Evolutionary conservation across 2,797 vertebrate genomes (phyloP), one percentile per base, ranked within the genome.

Genomic region (Epinephelus awoara): DNA sequence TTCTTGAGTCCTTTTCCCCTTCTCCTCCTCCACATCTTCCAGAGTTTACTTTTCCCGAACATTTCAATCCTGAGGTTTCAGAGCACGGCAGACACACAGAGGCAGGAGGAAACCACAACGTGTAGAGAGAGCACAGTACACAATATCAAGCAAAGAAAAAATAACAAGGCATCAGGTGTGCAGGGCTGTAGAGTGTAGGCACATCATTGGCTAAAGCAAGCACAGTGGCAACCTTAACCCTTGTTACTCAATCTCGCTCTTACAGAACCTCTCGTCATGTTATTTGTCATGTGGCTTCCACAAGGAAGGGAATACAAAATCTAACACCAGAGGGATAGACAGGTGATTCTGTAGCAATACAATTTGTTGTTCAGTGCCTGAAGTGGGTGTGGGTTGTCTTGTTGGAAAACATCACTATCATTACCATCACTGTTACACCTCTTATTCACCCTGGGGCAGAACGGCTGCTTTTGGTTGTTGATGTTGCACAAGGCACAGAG

Each of bases 81-180:
- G 51, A 69, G 9, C 17, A 1, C 52, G 29, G 49, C 25, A 62
- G 27, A 29, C 5, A 29, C 23, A 27, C 51, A 58, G 27, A 56
- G 15, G 21, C 17, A 49, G 69, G 40, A 38, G 3, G 52, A 42
- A n/a, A 9, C 46, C 15, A 9, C 4, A 14, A 21, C 17, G 11
- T 57, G 54, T 11, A n/a, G 15, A n/a, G 34, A 34, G 27, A 73
- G 18, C 34, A 25, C 12, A 21, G 67, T 61, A 29, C 58, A 49
- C 6, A 29, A 73, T n/a, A 65, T 61, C 0, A 23, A 19, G 27
- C 38, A 61, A 80, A 65, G 77, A 34, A 55, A 68, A 77, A 27
- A 56, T n/a, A 61, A 50, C 69, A 61, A 62, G 65, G 63, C 56
- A 72, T 77, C 78, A 83, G 69, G 80, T 85, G 68, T 87, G 51